Evolutionary conservation across 53 echinoderm and acorn worm genomes (phyloP).

Genomic region (Temnopleurus reevesii): DNA sequence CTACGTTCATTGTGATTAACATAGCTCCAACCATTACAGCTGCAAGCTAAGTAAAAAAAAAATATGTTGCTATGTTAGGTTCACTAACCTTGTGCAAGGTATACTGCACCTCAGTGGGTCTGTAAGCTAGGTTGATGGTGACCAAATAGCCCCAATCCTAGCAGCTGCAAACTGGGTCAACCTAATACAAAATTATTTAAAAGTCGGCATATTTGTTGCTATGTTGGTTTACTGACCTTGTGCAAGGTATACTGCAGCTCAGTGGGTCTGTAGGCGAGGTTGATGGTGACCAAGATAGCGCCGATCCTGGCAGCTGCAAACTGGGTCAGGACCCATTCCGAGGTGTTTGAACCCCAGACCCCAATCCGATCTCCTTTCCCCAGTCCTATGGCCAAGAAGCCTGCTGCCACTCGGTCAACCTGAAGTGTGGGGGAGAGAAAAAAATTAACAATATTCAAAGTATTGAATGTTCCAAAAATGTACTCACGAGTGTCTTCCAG

Average conservation of each 20-base stretch:
- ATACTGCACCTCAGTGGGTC: not conserved
- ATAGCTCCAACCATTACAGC: no score
- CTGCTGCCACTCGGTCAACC: slow-evolving; percentile 52
- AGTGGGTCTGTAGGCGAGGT: slow-evolving; percentile 39
- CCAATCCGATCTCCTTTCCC: slow-evolving; percentile 47
- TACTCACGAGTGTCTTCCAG: no score
- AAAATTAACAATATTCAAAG: no score
- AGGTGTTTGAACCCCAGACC: slow-evolving; percentile 35
- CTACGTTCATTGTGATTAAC: no score
- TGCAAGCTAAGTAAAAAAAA: no score
- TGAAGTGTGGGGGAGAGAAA: not conserved
- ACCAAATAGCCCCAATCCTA: slow-evolving; percentile 12
- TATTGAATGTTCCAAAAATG: no score
- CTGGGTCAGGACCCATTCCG: slow-evolving; percentile 45
- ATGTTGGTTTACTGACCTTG: slow-evolving; percentile 33
- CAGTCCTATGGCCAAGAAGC: slow-evolving; percentile 41
- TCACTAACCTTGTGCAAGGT: not conserved
- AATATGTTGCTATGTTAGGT: no score
- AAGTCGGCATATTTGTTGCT: no score
- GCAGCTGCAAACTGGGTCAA: slow-evolving; percentile 32
- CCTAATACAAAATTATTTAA: no score
- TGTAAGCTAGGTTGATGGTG: slow-evolving; percentile 28
- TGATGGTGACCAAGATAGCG: slow-evolving; percentile 46
- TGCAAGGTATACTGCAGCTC: slow-evolving; percentile 44
- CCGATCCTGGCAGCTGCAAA: slow-evolving; percentile 56